These are phyloP conservation scores for Datnioides undecimradiatus DNA, from an alignment of 2,113 vertebrate genomes.

Conservation along the genomic window DNA sequence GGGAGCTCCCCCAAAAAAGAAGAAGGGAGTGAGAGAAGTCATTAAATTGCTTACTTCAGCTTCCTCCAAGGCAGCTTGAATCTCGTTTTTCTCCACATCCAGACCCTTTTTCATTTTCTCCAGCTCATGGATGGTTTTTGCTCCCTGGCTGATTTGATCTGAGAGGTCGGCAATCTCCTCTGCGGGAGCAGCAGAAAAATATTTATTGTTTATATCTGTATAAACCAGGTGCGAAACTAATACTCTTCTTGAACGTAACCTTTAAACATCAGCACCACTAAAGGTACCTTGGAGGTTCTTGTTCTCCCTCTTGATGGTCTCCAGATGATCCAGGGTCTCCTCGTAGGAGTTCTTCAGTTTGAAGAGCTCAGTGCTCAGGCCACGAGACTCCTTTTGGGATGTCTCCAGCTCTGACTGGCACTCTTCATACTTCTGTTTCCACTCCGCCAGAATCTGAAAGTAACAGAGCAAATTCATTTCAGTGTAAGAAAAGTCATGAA, in stretches of 20 bases:
- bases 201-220: background rate
- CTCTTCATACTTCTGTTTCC: conserved; percentile 93
- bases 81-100: conserved; percentile 91
- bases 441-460: conserved; percentile 85
- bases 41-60: conserved; percentile 87
- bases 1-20: background rate
- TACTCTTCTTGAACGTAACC: background rate
- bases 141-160: conserved; percentile 91
- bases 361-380: conserved; percentile 94
- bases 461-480: background rate
- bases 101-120: conserved; percentile 94
- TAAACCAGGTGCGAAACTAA: background rate
- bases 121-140: conserved; percentile 93
- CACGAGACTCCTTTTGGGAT: conserved; percentile 90
- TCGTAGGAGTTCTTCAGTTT: conserved; percentile 93
- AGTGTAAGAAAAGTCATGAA: background rate
- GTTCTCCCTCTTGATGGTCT: conserved; percentile 93
- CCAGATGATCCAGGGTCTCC: conserved; percentile 91
- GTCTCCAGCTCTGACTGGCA: conserved; percentile 90
- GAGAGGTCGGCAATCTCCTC: conserved; percentile 94
- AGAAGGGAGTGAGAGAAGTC: background rate
- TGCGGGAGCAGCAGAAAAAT: conserved; percentile 63
- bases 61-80: conserved; percentile 94
- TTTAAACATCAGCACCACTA: background rate
- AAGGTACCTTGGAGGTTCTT: conserved; percentile 94